These are phyloP conservation scores for Gambusia affinis DNA, from an alignment of 2,113 vertebrate species.

Conservation along the genomic window DNA sequence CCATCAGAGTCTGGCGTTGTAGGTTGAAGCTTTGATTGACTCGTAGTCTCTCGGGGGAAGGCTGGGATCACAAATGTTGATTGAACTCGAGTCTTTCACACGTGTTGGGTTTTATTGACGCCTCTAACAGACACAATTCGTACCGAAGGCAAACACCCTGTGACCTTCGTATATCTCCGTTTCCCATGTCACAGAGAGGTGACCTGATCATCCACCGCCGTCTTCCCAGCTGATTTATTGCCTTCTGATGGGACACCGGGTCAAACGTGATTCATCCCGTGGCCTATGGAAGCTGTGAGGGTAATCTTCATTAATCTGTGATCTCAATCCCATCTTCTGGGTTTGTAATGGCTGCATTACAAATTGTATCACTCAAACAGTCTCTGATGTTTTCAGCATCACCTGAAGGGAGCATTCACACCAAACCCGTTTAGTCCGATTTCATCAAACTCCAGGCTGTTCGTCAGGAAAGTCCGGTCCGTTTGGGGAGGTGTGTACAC, in stretches of 20 bases:
- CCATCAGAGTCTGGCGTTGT: constrained; percentile 41
- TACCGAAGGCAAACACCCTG: neutral
- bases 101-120: neutral
- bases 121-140: neutral
- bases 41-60: constrained; percentile 26
- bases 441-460: too few relatives aligned
- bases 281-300: constrained; percentile 61
- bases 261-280: constrained; percentile 64
- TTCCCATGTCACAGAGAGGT: constrained; percentile 37
- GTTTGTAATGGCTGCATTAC: constrained; percentile 42
- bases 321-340: constrained; percentile 75
- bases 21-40: constrained; percentile 55
- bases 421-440: too few relatives aligned
- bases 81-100: neutral
- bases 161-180: constrained; percentile 36
- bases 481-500: too few relatives aligned
- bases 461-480: too few relatives aligned
- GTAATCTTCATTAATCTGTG: constrained; percentile 81
- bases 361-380: too few relatives aligned
- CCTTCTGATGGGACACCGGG: constrained; percentile 67
- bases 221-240: constrained; percentile 70
- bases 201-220: constrained; percentile 43
- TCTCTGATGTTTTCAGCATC: neutral
- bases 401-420: neutral
- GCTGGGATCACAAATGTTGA: constrained; percentile 1